Base-by-base conservation (phyloP, 37 sponge, comb jelly and placozoan species). In the Geodia barretti region DNA sequence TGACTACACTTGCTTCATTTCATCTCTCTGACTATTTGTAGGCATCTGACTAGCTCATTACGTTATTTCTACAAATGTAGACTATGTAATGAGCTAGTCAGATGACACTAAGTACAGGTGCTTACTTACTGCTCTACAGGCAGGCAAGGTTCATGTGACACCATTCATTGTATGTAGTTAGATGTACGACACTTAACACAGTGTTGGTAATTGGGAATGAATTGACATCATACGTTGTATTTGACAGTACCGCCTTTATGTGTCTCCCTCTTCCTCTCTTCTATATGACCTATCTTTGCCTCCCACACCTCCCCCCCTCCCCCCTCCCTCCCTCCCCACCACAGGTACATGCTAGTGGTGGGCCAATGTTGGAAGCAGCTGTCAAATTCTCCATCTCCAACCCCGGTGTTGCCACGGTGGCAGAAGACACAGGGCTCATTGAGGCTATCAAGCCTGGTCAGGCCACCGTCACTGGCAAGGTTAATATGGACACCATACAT, bases 271-370 rank as follows among this genome's bases (percentile, higher is more conserved):
- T 58, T 40, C 20, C 75, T 58, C 37, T 74, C 20, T 58, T 42
- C 40, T 33, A 26, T 36, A 17, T 47, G 11, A 17, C 54, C 14
- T 47, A 14, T 47, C 54, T 47, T 47, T 14, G 11, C 14, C 7
- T 38, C 24, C 47, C 2, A 2, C 47, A 2, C 1, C 42, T 28
- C 43, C 43, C 73, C 28, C 73, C 47, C 54, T 47, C 54, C 54
- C 14, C 54, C 14, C 54, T 47, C 54, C 7, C 54, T 17, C 54
- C 7, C 54, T 17, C 54, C 4, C 31, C n/a, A n/a, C n/a, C 33
- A 41, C 74, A 94, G 91, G 82, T 94, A 24, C 34, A 41, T 20
- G 84, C 85, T 23, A 83, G 70, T 84, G 94, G 94, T 47, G 94
- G 94, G 3, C 94, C 94, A 14, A 74, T 66, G 24, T 86, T 81